phyloP scores from a whole-genome alignment of 2,797 vertebrate species.

The Cyprinella venusta region DNA sequence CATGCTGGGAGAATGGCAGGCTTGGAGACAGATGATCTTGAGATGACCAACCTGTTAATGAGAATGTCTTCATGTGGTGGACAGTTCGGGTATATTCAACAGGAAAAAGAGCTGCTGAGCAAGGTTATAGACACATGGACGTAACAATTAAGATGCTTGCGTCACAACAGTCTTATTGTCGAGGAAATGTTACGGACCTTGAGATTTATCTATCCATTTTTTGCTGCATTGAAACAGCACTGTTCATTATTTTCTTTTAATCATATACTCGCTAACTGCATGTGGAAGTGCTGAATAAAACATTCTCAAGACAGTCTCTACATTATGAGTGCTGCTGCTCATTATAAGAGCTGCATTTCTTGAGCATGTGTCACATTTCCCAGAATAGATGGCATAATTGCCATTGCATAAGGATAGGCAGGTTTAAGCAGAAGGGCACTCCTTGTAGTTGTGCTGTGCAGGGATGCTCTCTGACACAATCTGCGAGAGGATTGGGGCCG shows the following conservation, averaged over 20 bases:
- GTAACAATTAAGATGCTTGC: neutral
- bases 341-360: slow-evolving; percentile 51
- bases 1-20: neutral
- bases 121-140: neutral
- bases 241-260: slow-evolving; percentile 39
- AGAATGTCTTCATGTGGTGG: slow-evolving; percentile 10
- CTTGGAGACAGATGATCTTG: slow-evolving; percentile 4
- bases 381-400: slow-evolving; percentile 55
- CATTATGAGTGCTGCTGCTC: slow-evolving; percentile 42
- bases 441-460: slow-evolving; percentile 23
- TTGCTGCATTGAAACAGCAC: neutral
- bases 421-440: slow-evolving; percentile 46
- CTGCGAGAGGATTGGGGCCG: neutral
- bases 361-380: slow-evolving; percentile 52
- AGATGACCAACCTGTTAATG: slow-evolving; percentile 29
- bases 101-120: slow-evolving; percentile 15
- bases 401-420: slow-evolving; percentile 41
- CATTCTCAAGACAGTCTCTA: slow-evolving; percentile 29
- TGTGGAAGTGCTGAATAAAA: slow-evolving; percentile 36
- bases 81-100: neutral
- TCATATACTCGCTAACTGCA: slow-evolving; percentile 26
- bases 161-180: neutral
- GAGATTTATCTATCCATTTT: neutral
- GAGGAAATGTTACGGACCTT: neutral
- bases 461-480: slow-evolving; percentile 5